A percentile compares a stretch with the other conserved stretches of the same genome.
Evolutionary conservation across 2,113 vertebrate species (phyloP).

Genomic region (Porphyrio hochstetteri): DNA sequence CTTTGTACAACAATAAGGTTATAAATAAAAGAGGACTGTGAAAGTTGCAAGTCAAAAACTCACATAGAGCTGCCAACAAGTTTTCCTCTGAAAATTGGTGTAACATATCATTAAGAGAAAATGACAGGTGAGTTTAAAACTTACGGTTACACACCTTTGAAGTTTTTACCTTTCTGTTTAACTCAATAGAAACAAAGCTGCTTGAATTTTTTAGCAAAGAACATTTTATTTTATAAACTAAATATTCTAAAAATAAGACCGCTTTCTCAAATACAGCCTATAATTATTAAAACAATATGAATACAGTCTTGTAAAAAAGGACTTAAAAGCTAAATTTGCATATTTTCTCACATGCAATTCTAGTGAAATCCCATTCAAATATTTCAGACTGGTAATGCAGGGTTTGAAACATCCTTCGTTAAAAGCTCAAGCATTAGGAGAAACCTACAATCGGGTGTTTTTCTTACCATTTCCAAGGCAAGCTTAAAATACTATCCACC

Average conservation of each 20-base stretch:
- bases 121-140: background rate
- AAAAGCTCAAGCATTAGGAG: background rate
- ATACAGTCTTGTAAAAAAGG: background rate
- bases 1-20: background rate
- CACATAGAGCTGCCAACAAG: background rate
- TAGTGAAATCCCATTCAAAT: background rate
- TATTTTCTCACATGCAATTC: background rate
- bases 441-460: background rate
- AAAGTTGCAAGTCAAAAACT: background rate
- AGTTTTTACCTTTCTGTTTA: background rate
- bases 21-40: background rate
- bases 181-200: background rate
- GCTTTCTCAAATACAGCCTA: background rate
- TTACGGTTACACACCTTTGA: background rate
- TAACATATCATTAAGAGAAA: background rate
- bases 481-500: background rate
- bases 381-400: background rate
- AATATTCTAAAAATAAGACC: background rate
- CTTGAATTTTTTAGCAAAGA: background rate
- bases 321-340: background rate
- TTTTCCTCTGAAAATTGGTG: background rate
- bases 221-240: background rate
- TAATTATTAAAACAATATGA: background rate
- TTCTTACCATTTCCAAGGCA: background rate
- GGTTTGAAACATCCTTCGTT: background rate